Evolutionary conservation across 2,113 vertebrate species (phyloP).

Genomic region (Sprattus sprattus): DNA sequence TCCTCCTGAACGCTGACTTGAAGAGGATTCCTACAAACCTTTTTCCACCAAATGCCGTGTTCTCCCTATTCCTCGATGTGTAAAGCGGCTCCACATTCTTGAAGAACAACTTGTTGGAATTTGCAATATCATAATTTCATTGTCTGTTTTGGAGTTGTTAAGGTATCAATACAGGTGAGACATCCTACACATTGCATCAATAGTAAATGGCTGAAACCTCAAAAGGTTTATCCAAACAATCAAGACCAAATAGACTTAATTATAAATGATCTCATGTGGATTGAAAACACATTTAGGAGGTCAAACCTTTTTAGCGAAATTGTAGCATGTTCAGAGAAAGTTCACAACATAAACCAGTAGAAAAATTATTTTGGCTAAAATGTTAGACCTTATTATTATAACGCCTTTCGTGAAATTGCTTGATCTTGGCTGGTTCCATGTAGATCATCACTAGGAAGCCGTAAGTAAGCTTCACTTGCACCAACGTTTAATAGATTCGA

Average conservation of each 20-base stretch:
- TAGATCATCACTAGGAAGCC: not conserved
- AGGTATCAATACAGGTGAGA: too few species aligned
- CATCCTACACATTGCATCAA: too few species aligned
- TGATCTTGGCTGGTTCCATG: not conserved
- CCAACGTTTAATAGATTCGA: not conserved
- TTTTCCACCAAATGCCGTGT: conserved; percentile 68
- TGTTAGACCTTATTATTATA: too few species aligned
- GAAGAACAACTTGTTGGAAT: conserved; percentile 22
- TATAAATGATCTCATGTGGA: too few species aligned
- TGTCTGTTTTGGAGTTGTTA: not conserved
- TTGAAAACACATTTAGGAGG: too few species aligned
- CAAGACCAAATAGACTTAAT: too few species aligned
- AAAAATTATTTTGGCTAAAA: too few species aligned
- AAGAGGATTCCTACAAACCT: conserved; percentile 55
- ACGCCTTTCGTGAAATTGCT: not conserved
- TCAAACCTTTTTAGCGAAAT: too few species aligned
- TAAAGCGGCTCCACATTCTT: conserved; percentile 45
- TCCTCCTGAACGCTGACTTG: conserved; percentile 62
- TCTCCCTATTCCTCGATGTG: conserved; percentile 55
- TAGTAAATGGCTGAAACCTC: too few species aligned
- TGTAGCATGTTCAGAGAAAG: not conserved
- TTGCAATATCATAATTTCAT: not conserved
- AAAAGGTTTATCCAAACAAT: too few species aligned
- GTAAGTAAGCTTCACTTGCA: not conserved
- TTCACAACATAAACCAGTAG: not conserved